Conservation (phyloP, 64 coral and sea anemone genomes). For the Actinia equina region DNA sequence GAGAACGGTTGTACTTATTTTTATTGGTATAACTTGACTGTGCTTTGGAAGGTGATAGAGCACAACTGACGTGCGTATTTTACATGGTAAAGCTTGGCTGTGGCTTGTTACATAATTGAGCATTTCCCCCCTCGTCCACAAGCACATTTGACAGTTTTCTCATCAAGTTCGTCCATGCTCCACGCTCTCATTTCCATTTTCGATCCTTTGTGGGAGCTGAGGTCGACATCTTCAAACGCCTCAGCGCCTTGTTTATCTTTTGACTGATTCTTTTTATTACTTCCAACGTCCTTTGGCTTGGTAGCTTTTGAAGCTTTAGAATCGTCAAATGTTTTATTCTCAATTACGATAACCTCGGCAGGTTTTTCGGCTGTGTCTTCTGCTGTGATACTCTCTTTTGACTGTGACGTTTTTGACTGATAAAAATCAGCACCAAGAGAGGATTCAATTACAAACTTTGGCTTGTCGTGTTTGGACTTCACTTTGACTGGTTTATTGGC, state of each 20-base stretch:
- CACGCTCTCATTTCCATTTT: conserved; percentile 64
- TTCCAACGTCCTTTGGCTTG: not conserved
- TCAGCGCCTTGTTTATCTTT: conserved; percentile 7
- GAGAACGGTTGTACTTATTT: not conserved
- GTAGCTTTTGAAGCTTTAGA: not conserved
- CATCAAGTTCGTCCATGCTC: conserved; percentile 78
- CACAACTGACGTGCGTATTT: not conserved
- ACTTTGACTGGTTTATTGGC: conserved; percentile 37
- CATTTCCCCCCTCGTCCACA: conserved; percentile 85
- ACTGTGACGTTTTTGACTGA: conserved; percentile 35
- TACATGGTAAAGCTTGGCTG: not conserved
- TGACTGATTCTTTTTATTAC: not conserved
- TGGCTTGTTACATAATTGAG: conserved; percentile 65
- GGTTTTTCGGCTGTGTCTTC: conserved; percentile 16
- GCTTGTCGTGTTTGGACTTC: conserved; percentile 80
- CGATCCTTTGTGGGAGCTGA: conserved; percentile 54
- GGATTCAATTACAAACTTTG: conserved; percentile 86
- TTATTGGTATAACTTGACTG: not conserved
- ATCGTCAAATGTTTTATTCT: conserved; percentile 32
- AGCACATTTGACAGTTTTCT: conserved; percentile 74
- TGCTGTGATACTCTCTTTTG: conserved; percentile 60
- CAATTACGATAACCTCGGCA: conserved; percentile 1
- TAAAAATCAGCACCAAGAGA: conserved; percentile 87
- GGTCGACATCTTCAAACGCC: conserved; percentile 77
- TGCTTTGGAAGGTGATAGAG: not conserved